Evolutionary conservation across 2,113 vertebrate species (phyloP).

Genomic region (Xiphophorus maculatus): DNA sequence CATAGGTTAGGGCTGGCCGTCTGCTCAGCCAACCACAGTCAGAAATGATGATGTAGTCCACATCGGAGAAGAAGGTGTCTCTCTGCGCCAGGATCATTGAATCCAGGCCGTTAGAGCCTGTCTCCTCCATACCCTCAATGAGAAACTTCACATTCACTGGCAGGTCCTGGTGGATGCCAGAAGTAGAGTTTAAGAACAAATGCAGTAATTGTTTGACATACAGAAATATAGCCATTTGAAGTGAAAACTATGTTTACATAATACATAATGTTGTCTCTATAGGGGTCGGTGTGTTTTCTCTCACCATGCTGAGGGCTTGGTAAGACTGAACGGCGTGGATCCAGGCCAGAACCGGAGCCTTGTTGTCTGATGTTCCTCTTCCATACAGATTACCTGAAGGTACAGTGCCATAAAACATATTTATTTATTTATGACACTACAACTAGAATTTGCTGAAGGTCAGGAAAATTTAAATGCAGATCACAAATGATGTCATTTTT

Average conservation of each 20-base stretch:
- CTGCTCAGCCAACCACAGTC: slow-evolving; percentile 83
- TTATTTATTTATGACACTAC: not conserved
- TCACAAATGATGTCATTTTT: too few relatives aligned
- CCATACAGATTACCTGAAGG: slow-evolving; percentile 82
- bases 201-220: too few relatives aligned
- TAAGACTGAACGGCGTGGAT: slow-evolving; percentile 83
- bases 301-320: slow-evolving; percentile 76
- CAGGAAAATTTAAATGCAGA: too few relatives aligned
- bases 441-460: too few relatives aligned
- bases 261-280: too few relatives aligned
- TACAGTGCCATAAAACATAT: not conserved
- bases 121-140: slow-evolving; percentile 87
- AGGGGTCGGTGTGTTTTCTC: not conserved
- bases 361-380: slow-evolving; percentile 85
- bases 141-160: slow-evolving; percentile 86
- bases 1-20: slow-evolving; percentile 83
- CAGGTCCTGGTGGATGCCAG: slow-evolving; percentile 72
- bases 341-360: slow-evolving; percentile 85
- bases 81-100: slow-evolving; percentile 78
- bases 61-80: slow-evolving; percentile 82
- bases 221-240: too few relatives aligned
- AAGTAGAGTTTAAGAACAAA: not conserved
- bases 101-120: slow-evolving; percentile 81
- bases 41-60: slow-evolving; percentile 84
- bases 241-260: too few relatives aligned